phyloP scores from a whole-genome alignment of 2,888 invertebrate species.

The Harpalus rubripes region DNA sequence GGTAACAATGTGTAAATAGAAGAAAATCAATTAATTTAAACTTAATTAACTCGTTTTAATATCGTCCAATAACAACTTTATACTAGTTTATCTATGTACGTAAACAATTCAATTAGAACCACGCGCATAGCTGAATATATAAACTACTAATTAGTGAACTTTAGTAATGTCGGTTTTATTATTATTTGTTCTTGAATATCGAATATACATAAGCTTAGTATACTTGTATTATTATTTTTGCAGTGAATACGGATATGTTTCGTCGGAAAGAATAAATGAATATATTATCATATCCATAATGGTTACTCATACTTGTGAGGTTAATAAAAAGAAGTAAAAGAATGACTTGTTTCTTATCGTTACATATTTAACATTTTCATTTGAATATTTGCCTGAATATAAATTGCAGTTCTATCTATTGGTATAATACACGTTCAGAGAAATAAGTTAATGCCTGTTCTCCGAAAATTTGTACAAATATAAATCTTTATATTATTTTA shows the following conservation, averaged over 20 bases:
- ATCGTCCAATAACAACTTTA: too few species aligned
- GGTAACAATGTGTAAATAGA: too few species aligned
- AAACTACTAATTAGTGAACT: too few species aligned
- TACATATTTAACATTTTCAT: background rate
- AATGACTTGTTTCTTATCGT: background rate
- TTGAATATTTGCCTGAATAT: background rate
- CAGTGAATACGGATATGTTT: background rate
- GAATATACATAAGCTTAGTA: too few species aligned
- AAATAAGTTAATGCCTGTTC: too few species aligned
- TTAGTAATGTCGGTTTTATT: too few species aligned
- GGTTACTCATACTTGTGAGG: background rate
- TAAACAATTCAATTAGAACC: too few species aligned
- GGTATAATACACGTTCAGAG: background rate
- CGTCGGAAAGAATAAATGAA: background rate
- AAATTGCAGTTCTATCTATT: background rate
- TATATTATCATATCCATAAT: background rate
- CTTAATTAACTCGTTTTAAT: too few species aligned
- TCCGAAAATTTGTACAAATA: background rate
- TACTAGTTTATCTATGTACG: too few species aligned
- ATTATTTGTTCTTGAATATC: too few species aligned
- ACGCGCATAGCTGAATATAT: too few species aligned
- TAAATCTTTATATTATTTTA: background rate
- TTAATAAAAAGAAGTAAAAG: background rate
- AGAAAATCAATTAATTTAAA: too few species aligned
- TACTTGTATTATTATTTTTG: background rate